Evolutionary conservation across 2,113 vertebrate genomes (phyloP), one percentile per base, ranked within the genome.

Genomic region (Pyrgilauda ruficollis): DNA sequence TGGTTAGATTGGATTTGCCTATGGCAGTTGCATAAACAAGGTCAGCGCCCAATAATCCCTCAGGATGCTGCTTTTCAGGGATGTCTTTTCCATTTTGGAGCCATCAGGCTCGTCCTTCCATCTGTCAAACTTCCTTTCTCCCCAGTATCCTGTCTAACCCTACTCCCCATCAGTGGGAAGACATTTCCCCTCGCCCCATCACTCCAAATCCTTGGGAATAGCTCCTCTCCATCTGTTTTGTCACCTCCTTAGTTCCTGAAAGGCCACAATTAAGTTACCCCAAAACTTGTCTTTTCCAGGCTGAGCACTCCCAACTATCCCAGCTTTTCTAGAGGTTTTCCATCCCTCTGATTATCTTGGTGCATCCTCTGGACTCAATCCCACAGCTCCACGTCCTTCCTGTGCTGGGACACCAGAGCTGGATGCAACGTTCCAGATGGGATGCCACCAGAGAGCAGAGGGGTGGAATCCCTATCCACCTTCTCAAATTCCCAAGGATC

Each of bases 1-100:
- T 13, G 3, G 20, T 55, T 22, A 8, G 13, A 6, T 8, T 50
- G 20, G 28, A 26, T 81, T 87, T 69, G 7, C 33, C 13, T 22
- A 7, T 0, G 0, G 21, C 39, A 47, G 6, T 5, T 75, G 62
- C 3, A 13, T 17, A 18, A 6, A 37, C 6, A 20, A 59, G 15
- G 21, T 64, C 8, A 63, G 27, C 0, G 0, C 15, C 59, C 46
- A 66, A 55, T 87, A 39, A 69, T 58, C 26, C 16, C 22, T 49
- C 4, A 3, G 49, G 46, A 52, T 2, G 2, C 18, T 28, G 7
- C 23, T 90, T 47, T 56, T 10, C 16, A 39, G 64, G 56, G 41
- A 1, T 44, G 7, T 13, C 28, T 39, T 63, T 53, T 63, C 41
- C 19, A 62, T 43, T 69, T 18, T 41, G 31, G 47, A 72, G 7